Percentiles rank a stretch among this genome's conserved stretches.
These are phyloP conservation scores for Dicaeum eximium DNA, from an alignment of 2,113 vertebrate genomes.

Conservation along the genomic window DNA sequence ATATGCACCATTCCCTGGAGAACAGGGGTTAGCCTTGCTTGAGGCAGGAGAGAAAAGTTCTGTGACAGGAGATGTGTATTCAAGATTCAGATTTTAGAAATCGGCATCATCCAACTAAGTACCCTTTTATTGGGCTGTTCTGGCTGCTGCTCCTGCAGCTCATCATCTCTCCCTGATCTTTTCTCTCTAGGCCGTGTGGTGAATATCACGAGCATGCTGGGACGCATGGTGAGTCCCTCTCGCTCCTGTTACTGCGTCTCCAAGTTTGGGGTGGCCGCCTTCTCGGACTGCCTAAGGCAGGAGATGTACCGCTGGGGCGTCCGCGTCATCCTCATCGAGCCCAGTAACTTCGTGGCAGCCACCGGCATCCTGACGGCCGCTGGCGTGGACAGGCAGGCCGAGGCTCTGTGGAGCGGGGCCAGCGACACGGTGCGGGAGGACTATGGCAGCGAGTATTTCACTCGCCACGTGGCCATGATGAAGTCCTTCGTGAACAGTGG, in stretches of 20 bases:
- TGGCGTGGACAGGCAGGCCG: conserved; percentile 63
- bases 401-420: conserved; percentile 78
- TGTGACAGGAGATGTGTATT: background rate
- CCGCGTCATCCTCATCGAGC: conserved; percentile 79
- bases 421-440: conserved; percentile 68
- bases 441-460: conserved; percentile 78
- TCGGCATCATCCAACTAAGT: background rate
- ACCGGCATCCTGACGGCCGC: conserved; percentile 77
- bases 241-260: conserved; percentile 84
- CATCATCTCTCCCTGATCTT: background rate
- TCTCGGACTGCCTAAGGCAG: conserved; percentile 85
- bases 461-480: conserved; percentile 70
- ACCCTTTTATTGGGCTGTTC: background rate
- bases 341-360: conserved; percentile 83
- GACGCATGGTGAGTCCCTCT: conserved; percentile 74
- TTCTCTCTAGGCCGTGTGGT: conserved; percentile 79
- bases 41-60: background rate
- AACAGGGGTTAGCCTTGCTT: background rate
- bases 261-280: conserved; percentile 84
- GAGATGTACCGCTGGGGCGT: conserved; percentile 88
- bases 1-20: background rate
- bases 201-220: conserved; percentile 82
- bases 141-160: background rate
- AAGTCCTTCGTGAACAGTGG: conserved; percentile 77
- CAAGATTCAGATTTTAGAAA: background rate